Evolutionary conservation across 2,888 invertebrate species (phyloP), one percentile per base, ranked within the genome.

Genomic region (Caenorhabditis panamensis): DNA sequence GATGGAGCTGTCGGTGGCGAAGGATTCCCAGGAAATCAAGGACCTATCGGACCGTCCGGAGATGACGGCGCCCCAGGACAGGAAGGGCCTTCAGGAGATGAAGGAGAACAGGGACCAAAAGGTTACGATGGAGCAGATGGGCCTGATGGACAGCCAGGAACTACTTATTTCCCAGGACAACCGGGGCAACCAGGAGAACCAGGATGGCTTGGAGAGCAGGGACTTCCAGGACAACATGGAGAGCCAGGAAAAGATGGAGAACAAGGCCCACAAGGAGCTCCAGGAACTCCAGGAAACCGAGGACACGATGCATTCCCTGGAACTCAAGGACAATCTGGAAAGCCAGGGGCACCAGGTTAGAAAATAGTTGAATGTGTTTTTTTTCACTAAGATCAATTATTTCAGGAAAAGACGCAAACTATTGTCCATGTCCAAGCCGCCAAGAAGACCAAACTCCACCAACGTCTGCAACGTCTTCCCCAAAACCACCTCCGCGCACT

Each of bases 161-260:
- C 76, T 24, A 75, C 77, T 26, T 82, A 79, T 68, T 79, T 82
- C 79, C 85, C 86, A 54, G 86, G 85, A 82, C 76, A 79, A 9
- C 82, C 83, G 56, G 86, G 86, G 80, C 84, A 84, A 64, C 84
- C 84, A 66, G 85, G 86, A 77, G 79, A 79, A 61, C 84, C 84
- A 66, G 86, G 86, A 80, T 82, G 82, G 82, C 53, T 69, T 26
- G 86, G 85, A 72, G 82, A 83, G 62, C 59, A 64, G 31, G 86
- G 86, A 51, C 76, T 79, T 63, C 86, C 86, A 62, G 86, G 86
- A 82, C 49, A 80, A 24, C 76, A 82, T 28, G 86, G 86, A 71
- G 82, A 84, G 49, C 82, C 83, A 79, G 86, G 86, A 82, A 69
- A 72, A 13, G 79, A 81, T 9, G 86, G 86, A 68, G 82, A 80